Percentiles rank a stretch among this genome's conserved stretches.
Conservation (phyloP, 2,888 invertebrate genomes). For the Drosophila pseudotakahashii region DNA sequence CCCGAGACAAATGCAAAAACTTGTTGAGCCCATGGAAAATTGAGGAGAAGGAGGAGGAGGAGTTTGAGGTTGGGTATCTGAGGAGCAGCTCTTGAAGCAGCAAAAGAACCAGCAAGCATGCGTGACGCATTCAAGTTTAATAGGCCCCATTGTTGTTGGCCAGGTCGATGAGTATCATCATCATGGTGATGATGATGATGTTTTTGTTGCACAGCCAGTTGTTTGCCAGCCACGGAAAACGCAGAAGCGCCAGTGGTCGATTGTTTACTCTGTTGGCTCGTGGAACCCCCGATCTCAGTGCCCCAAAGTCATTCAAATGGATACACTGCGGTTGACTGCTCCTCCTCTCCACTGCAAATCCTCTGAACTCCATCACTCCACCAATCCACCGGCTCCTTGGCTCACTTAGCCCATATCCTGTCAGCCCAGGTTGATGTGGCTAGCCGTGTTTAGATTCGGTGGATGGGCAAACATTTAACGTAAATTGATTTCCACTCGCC, state of each 20-base stretch:
- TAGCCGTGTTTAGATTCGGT: constrained; percentile 47
- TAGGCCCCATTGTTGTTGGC: constrained; percentile 52
- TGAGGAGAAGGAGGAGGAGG: background rate
- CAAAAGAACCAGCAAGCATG: constrained; percentile 44
- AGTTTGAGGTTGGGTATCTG: background rate
- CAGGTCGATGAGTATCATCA: constrained; percentile 18
- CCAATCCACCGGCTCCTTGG: constrained; percentile 17
- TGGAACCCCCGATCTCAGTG: constrained; percentile 1
- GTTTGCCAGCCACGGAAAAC: constrained; percentile 31
- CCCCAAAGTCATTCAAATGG: constrained; percentile 54
- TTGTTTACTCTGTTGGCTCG: constrained; percentile 16
- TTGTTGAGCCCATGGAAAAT: constrained; percentile 59
- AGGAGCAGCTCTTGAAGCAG: background rate
- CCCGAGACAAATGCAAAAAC: constrained; percentile 60
- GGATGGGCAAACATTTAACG: constrained; percentile 56
- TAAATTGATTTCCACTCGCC: constrained; percentile 65
- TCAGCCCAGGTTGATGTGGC: constrained; percentile 36
- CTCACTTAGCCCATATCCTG: constrained; percentile 43
- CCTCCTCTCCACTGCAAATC: constrained; percentile 5
- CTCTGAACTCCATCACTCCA: background rate
- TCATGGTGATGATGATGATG: constrained; percentile 9
- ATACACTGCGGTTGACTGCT: constrained; percentile 54
- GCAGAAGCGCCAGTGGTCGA: constrained; percentile 20
- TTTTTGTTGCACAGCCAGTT: constrained; percentile 26
- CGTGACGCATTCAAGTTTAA: constrained; percentile 71